Percentiles rank a stretch among this genome's conserved stretches.
Evolutionary conservation across 2,888 invertebrate genomes (phyloP).

Genomic region (Drosophila suboccidentalis): DNA sequence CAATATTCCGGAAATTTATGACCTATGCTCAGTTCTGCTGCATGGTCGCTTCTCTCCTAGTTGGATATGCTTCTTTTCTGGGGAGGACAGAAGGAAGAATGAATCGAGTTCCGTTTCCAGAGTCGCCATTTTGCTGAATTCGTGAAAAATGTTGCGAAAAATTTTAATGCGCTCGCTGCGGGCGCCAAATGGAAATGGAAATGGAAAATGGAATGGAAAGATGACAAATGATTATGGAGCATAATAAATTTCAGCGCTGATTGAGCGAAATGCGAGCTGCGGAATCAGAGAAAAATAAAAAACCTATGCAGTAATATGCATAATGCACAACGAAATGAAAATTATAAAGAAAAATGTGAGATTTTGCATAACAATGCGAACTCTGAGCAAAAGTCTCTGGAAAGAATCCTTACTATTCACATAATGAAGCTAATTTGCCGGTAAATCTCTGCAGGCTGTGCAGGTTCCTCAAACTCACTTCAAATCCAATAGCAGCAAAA

Average conservation of each 20-base stretch:
- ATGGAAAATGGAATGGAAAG: conserved; percentile 59
- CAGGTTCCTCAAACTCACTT: conserved; percentile 28
- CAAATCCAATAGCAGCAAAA: conserved; percentile 57
- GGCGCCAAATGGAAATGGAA: conserved; percentile 74
- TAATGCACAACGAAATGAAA: conserved; percentile 31
- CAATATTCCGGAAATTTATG: conserved; percentile 77
- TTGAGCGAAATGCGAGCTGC: conserved; percentile 74
- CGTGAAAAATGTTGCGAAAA: conserved; percentile 78
- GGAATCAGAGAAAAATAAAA: background rate
- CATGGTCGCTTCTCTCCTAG: conserved; percentile 13
- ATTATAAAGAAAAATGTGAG: conserved; percentile 20
- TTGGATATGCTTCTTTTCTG: background rate
- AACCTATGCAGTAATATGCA: conserved; percentile 28
- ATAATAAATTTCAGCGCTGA: conserved; percentile 77
- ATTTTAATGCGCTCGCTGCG: conserved; percentile 76
- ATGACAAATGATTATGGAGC: conserved; percentile 81
- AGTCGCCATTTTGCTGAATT: conserved; percentile 71
- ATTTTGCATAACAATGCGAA: conserved; percentile 23
- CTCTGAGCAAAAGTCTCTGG: conserved; percentile 19
- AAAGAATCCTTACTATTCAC: conserved; percentile 49
- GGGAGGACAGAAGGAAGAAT: conserved; percentile 31
- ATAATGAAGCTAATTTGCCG: conserved; percentile 78
- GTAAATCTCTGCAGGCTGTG: conserved; percentile 53
- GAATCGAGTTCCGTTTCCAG: conserved; percentile 37
- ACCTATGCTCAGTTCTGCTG: conserved; percentile 47